Percentiles rank a stretch among this genome's conserved stretches.
Evolutionary conservation across 92 coral and sea anemone genomes (phyloP).

Genomic region (Diadumene lineata): DNA sequence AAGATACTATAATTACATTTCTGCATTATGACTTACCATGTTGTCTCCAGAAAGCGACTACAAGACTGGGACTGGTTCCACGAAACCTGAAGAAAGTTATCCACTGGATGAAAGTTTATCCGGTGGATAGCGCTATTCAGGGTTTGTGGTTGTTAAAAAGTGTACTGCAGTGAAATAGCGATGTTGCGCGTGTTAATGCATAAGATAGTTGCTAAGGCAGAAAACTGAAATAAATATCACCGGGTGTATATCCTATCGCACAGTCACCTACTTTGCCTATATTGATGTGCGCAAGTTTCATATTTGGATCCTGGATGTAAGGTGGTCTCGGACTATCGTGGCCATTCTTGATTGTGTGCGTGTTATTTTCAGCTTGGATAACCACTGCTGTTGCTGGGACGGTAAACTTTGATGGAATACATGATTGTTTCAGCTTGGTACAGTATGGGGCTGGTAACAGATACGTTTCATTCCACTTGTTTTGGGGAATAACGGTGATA

Average conservation of each 20-base stretch:
- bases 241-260: too few species aligned
- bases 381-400: conserved; percentile 53
- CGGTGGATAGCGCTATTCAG: too few species aligned
- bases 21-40: neutral
- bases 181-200: too few species aligned
- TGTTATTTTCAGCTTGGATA: conserved; percentile 69
- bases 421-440: conserved; percentile 61
- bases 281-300: conserved; percentile 65
- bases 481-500: conserved; percentile 64
- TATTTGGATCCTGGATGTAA: conserved; percentile 67
- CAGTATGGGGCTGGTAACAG: conserved; percentile 81
- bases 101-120: too few species aligned
- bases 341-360: conserved; percentile 42
- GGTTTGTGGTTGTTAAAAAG: too few species aligned
- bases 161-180: too few species aligned
- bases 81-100: too few species aligned
- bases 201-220: too few species aligned
- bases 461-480: conserved; percentile 66
- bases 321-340: conserved; percentile 58
- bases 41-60: too few species aligned
- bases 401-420: conserved; percentile 55
- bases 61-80: too few species aligned
- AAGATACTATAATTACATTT: neutral
- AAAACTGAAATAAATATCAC: too few species aligned
- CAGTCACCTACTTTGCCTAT: conserved; percentile 63